These are phyloP conservation scores for Karalla daura DNA, from an alignment of 2,797 vertebrate genomes.

Conservation along the genomic window DNA sequence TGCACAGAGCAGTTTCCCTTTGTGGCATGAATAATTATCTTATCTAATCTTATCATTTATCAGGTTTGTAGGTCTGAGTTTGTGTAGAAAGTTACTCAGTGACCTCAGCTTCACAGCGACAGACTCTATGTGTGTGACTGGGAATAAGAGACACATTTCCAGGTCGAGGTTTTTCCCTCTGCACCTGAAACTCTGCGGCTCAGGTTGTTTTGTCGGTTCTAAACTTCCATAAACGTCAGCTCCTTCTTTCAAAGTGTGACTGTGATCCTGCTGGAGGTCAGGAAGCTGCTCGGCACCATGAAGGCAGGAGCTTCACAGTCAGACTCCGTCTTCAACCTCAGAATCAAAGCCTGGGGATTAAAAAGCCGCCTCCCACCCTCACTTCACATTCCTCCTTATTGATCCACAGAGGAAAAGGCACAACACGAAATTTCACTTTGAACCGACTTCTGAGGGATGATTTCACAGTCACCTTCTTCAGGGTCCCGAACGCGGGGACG, in stretches of 20 bases:
- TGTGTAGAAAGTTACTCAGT: no score
- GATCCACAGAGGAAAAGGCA: constrained; percentile 9
- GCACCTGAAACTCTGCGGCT: no score
- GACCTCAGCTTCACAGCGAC: no score
- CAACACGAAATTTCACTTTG: constrained; percentile 16
- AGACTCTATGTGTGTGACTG: no score
- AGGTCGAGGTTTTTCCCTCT: no score
- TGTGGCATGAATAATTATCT: no score
- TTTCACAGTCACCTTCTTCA: constrained; percentile 4
- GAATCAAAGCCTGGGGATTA: constrained; percentile 38
- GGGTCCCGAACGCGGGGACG: not conserved
- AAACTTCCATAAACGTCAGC: not conserved
- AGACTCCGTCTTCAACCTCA: not conserved
- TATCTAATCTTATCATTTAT: no score
- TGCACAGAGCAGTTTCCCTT: no score
- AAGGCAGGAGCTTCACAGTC: not conserved
- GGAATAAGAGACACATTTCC: no score
- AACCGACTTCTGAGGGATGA: constrained; percentile 25
- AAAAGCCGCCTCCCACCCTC: constrained; percentile 5
- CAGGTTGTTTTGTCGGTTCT: no score
- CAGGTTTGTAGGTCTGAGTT: no score
- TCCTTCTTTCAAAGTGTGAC: not conserved
- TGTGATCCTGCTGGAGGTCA: not conserved
- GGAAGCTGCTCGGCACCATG: not conserved
- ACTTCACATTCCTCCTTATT: constrained; percentile 27